Evolutionary conservation across 2,888 invertebrate genomes (phyloP).

Genomic region (Gisinianus flammeolus): DNA sequence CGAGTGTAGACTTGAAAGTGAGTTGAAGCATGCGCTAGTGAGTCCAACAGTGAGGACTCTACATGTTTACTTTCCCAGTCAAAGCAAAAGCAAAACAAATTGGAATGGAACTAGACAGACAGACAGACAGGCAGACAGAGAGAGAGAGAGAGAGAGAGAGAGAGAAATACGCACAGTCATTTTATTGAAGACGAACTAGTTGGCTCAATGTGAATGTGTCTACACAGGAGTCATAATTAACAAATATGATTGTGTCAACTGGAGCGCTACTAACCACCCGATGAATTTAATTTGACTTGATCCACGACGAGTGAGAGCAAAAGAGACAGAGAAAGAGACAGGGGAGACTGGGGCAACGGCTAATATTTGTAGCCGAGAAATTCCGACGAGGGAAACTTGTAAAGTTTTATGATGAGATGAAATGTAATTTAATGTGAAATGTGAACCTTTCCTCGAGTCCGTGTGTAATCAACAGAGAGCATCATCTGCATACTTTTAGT

Average conservation of each 20-base stretch:
- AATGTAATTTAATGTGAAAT: slow-evolving; percentile 16
- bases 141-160: not conserved
- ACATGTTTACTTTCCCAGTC: too few relatives aligned
- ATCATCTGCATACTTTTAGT: not conserved
- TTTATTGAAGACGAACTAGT: too few relatives aligned
- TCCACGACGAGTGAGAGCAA: too few relatives aligned
- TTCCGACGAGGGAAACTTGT: not conserved
- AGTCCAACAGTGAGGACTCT: too few relatives aligned
- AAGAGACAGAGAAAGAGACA: too few relatives aligned
- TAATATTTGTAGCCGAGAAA: not conserved
- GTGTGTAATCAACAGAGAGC: slow-evolving; percentile 24
- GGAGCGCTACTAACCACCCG: slow-evolving; percentile 14
- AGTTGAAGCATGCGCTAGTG: too few relatives aligned
- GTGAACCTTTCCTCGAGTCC: too few relatives aligned
- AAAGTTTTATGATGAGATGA: slow-evolving; percentile 27
- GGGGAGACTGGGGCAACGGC: too few relatives aligned
- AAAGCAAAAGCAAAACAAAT: too few relatives aligned
- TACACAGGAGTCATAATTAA: slow-evolving; percentile 9
- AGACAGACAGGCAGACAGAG: not conserved
- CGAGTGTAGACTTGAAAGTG: too few relatives aligned
- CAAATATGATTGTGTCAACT: slow-evolving; percentile 26
- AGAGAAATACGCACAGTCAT: too few relatives aligned
- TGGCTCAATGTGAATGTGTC: too few relatives aligned
- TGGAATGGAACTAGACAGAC: not conserved
- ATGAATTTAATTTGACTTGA: slow-evolving; percentile 17